Evolutionary conservation across 2,888 invertebrate species (phyloP).

Genomic region (Spodoptera picta): DNA sequence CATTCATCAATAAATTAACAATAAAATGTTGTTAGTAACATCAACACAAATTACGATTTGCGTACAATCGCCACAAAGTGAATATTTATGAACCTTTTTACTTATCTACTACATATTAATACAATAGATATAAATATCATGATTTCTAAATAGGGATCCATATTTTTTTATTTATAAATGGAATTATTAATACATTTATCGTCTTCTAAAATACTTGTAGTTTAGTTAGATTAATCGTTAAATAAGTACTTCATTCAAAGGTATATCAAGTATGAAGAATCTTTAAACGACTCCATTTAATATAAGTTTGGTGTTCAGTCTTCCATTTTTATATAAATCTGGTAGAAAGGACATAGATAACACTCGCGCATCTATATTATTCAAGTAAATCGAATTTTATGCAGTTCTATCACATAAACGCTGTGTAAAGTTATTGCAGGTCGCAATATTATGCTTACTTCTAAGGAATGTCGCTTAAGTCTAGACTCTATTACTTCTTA

Average conservation of each 20-base stretch:
- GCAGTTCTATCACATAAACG: conserved; percentile 68
- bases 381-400: conserved; percentile 53
- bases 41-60: neutral
- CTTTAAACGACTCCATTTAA: conserved; percentile 52
- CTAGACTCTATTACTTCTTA: conserved; percentile 71
- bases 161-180: conserved; percentile 29
- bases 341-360: conserved; percentile 53
- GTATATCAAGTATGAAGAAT: conserved; percentile 65
- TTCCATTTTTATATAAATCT: conserved; percentile 70
- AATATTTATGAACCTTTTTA: conserved; percentile 9
- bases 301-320: conserved; percentile 77
- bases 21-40: conserved; percentile 23
- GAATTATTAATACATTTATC: conserved; percentile 28
- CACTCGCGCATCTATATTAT: conserved; percentile 39
- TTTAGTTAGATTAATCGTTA: conserved; percentile 46
- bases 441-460: conserved; percentile 61
- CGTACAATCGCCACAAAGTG: conserved; percentile 22
- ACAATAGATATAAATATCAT: conserved; percentile 22
- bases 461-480: conserved; percentile 70
- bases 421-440: conserved; percentile 72
- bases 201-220: conserved; percentile 42
- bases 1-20: conserved; percentile 32
- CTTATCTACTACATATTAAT: conserved; percentile 17
- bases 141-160: conserved; percentile 29
- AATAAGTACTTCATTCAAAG: conserved; percentile 79